Evolutionary conservation across 2,113 vertebrate genomes (phyloP), one percentile per base, ranked within the genome.

Genomic region (Forbesichthys papilliferus): DNA sequence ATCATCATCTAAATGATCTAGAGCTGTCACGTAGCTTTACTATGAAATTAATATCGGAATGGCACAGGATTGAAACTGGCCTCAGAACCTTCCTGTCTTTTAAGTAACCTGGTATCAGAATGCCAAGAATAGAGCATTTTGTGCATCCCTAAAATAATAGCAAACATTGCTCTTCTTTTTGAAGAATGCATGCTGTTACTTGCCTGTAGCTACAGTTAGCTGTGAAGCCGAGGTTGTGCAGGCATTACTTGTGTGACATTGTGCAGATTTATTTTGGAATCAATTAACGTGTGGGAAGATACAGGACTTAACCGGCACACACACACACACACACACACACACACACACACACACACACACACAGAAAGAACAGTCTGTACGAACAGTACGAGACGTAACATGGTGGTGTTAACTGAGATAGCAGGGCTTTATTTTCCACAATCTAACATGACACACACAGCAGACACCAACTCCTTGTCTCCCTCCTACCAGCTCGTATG

Each of bases 401-500:
- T 27, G 27, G 27, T 51, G 59, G 20, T 9, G 8, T 20, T 57
- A 11, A 57, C 36, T 42, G 36, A 42, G 36, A 42, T 42, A 42
- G 4, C 36, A 5, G 7, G 36, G 5, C 36, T 42, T 42, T 27
- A 27, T 27, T 27, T 42, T 42, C 4, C 7, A 42, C 36, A 42
- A 8, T 42, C 36, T 42, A 42, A 42, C 7, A 3, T 42, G 7
- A 49, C 16, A n/a, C 10, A 51, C 48, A 47, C 7, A 52, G 5
- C 9, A 64, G 11, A 8, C 12, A 14, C 18, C 16, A 62, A 62
- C 61, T 7, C 9, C 65, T 47, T 63, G 64, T 18, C 27, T 47
- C 56, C 64, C 48, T 34, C 33, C 10, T n/a, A 78, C 34, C 88
- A 99, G 98, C 94, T 98, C 77, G 92, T 98, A 93, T 99, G 98